These are phyloP conservation scores for Choloepus didactylus DNA, from an alignment of 2,797 vertebrate species.

Conservation along the genomic window DNA sequence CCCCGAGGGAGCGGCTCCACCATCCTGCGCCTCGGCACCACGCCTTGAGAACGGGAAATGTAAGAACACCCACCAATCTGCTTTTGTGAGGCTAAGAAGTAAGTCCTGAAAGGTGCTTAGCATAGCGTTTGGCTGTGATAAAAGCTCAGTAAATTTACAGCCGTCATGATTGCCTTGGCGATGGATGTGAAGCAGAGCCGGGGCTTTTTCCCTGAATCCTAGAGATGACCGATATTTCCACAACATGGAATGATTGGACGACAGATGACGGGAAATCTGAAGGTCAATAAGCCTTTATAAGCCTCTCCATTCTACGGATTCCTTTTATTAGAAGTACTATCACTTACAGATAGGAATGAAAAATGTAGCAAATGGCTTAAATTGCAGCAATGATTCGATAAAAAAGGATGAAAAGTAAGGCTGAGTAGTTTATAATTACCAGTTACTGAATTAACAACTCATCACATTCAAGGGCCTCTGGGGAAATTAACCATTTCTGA, in stretches of 20 bases:
- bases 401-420: slow-evolving; percentile 41
- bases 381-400: slow-evolving; percentile 46
- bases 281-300: background rate
- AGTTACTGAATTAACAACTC: slow-evolving; percentile 67
- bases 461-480: slow-evolving; percentile 48
- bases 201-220: background rate
- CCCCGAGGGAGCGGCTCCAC: background rate
- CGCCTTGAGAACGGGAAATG: background rate
- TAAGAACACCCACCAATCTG: background rate
- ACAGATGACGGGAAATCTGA: background rate
- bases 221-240: background rate
- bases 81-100: background rate
- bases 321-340: slow-evolving; percentile 9
- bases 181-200: background rate
- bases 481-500: slow-evolving; percentile 67
- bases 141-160: background rate
- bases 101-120: background rate
- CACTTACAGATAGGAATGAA: slow-evolving; percentile 10
- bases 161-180: background rate
- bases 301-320: background rate
- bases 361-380: slow-evolving; percentile 41
- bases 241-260: background rate
- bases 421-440: slow-evolving; percentile 69
- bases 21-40: background rate
- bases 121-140: background rate